phyloP scores from a whole-genome alignment of 2,113 vertebrate genomes.

The Lophotis ruficrista region DNA sequence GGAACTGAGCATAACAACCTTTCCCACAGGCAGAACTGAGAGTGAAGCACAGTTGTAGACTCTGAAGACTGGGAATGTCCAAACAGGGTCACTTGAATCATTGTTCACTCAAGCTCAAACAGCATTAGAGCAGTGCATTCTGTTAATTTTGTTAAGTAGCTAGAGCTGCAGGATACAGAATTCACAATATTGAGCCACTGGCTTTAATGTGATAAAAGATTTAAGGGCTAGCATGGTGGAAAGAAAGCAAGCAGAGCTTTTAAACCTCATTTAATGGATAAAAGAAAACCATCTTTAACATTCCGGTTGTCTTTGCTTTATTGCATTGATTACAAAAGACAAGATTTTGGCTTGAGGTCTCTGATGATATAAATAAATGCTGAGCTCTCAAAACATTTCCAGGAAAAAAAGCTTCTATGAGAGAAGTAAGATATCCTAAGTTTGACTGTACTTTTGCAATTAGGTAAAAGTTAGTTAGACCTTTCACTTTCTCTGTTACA shows the following conservation, averaged over 20 bases:
- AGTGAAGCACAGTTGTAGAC: background rate
- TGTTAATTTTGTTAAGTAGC: conserved; percentile 10
- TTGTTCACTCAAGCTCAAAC: background rate
- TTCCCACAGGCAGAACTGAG: background rate
- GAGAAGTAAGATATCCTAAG: background rate
- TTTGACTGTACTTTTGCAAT: background rate
- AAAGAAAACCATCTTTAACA: background rate
- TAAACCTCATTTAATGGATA: background rate
- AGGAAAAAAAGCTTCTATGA: background rate
- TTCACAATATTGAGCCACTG: background rate
- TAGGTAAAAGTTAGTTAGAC: background rate
- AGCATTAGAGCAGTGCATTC: background rate
- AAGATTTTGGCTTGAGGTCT: background rate
- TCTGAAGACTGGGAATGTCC: background rate
- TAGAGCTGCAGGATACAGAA: background rate
- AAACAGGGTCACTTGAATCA: background rate
- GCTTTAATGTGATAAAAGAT: background rate
- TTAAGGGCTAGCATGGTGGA: background rate
- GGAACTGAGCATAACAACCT: background rate
- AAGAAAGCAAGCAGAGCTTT: conserved; percentile 9
- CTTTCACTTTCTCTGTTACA: background rate
- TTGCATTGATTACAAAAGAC: background rate
- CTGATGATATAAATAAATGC: background rate
- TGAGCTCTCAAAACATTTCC: background rate
- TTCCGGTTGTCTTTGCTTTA: background rate